These are phyloP conservation scores for Stenichneumon culpator DNA, from an alignment of 2,888 invertebrate genomes.

Conservation along the genomic window DNA sequence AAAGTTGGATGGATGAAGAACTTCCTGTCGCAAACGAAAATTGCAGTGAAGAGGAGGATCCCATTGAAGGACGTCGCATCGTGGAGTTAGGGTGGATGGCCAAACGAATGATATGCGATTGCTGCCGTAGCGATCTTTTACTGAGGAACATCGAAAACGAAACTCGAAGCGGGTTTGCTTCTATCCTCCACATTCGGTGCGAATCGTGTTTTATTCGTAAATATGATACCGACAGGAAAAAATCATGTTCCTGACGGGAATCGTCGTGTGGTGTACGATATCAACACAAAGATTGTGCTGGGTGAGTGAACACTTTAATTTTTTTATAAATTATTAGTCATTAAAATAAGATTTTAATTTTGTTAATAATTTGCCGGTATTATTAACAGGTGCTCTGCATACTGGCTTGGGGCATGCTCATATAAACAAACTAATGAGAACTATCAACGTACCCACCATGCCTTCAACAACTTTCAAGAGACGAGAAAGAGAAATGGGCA, in stretches of 20 bases:
- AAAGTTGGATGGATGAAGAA: too few species aligned
- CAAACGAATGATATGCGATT: too few species aligned
- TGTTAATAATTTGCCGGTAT: slow-evolving; percentile 2
- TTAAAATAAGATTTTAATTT: not conserved
- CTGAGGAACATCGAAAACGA: slow-evolving; percentile 15
- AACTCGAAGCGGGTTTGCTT: slow-evolving; percentile 14
- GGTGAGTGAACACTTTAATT: not conserved
- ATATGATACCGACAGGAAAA: slow-evolving; percentile 16
- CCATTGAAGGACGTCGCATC: too few species aligned
- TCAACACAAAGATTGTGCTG: slow-evolving; percentile 1
- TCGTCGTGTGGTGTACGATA: not conserved
- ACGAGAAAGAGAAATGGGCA: slow-evolving; percentile 37
- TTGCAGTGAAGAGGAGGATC: too few species aligned
- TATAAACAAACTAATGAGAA: slow-evolving; percentile 34
- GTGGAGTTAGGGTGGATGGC: too few species aligned
- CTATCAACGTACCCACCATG: slow-evolving; percentile 36
- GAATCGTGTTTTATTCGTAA: slow-evolving; percentile 2
- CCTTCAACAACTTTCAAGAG: slow-evolving; percentile 33
- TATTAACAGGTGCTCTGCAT: slow-evolving; percentile 35
- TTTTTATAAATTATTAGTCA: not conserved
- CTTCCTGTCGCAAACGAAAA: too few species aligned
- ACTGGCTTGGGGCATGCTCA: slow-evolving; percentile 19
- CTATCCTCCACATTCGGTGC: slow-evolving; percentile 26
- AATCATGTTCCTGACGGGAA: not conserved
- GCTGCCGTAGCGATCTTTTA: not conserved